Conservation (phyloP, 2,113 vertebrate genomes). For the Labeo catla region DNA sequence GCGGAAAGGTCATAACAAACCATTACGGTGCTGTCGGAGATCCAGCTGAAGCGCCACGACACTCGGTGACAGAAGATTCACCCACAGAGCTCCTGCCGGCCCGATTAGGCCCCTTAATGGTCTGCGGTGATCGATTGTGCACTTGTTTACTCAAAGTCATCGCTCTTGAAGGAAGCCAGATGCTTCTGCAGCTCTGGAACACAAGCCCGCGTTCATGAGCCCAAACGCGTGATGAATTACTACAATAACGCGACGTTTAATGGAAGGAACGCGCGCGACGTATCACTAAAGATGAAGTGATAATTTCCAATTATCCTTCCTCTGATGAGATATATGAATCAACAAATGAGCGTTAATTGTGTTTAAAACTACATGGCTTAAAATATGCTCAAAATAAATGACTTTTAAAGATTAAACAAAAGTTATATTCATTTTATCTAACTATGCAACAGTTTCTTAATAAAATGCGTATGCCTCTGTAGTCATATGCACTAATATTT, state of each 20-base stretch:
- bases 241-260: slow-evolving; percentile 33
- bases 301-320: neutral
- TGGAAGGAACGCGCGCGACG: slow-evolving; percentile 24
- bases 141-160: slow-evolving; percentile 85
- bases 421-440: neutral
- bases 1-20: slow-evolving; percentile 96
- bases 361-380: neutral
- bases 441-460: neutral
- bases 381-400: too few relatives aligned
- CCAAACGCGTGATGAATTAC: slow-evolving; percentile 60
- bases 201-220: slow-evolving; percentile 77
- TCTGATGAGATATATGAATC: neutral
- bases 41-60: slow-evolving; percentile 73
- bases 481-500: too few relatives aligned
- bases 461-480: too few relatives aligned
- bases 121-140: slow-evolving; percentile 82
- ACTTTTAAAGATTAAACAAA: too few relatives aligned
- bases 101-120: slow-evolving; percentile 77
- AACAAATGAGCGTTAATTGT: neutral
- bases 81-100: slow-evolving; percentile 66
- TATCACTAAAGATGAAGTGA: slow-evolving; percentile 14
- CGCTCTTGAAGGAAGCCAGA: slow-evolving; percentile 83
- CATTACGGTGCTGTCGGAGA: slow-evolving; percentile 84
- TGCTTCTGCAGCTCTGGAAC: slow-evolving; percentile 72
- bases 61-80: slow-evolving; percentile 43